Evolutionary conservation across 2,797 vertebrate species (phyloP), one percentile per base, ranked within the genome.

Genomic region (Phylloscopus collybita): DNA sequence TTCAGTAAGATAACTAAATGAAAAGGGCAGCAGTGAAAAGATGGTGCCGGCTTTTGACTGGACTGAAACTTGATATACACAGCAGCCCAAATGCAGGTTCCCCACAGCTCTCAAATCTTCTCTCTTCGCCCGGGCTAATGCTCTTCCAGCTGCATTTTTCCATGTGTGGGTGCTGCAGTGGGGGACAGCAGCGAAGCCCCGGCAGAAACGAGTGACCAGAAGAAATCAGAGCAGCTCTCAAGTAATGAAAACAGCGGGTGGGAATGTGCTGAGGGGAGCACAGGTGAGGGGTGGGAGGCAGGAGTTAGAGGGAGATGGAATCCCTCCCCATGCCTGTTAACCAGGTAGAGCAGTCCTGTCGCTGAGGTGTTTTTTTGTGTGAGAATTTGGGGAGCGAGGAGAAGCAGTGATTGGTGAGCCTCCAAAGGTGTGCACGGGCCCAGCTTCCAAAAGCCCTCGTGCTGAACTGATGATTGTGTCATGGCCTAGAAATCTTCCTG

Each of bases 1-100:
- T 96, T 93, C 93, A 96, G 88, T 95, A 86, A 95, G 94, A 93
- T 81, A 95, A 94, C 96, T 95, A 61, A 96, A 93, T 97, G 96
- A 96, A 97, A 96, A 96, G 94, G 96, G 90, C 94, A 97, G 95
- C 95, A 95, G 88, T 96, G 96, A 97, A 97, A 96, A 96, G 91
- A 94, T 96, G 91, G 90, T 95, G 95, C 91, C n/a, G 76, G 94
- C 91, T 97, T 97, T 95, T 95, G 92, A 95, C 83, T 74, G 93
- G 91, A 85, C 93, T 96, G 91, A 96, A 95, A 93, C 96, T 92
- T 85, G 90, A 93, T 83, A 34, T 15, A 76, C 87, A 40, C 83
- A 34, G 44, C 80, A 92, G 73, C 88, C 91, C 91, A 73, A 82
- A 95, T 69, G 90, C 78, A 64, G 86, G 73, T 80, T 90, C 88